Conservation (phyloP, 1,140 invertebrate species). For the Rhagoletis pomonella region DNA sequence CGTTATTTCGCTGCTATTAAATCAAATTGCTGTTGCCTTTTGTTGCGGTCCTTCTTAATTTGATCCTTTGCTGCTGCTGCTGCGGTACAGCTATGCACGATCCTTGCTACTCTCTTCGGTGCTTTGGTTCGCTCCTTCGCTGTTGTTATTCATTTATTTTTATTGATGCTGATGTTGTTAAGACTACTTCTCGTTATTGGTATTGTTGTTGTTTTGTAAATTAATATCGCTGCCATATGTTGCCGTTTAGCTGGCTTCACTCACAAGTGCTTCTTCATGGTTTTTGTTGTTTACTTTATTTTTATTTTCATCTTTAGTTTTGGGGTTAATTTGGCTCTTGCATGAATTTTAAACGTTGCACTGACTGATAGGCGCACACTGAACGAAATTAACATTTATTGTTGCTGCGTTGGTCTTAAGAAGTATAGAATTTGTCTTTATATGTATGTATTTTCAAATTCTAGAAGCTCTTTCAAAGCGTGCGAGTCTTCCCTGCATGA, state of each 20-base stretch:
- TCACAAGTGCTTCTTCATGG: constrained; percentile 20
- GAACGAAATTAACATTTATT: too few relatives aligned
- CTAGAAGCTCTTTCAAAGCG: too few relatives aligned
- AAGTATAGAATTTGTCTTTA: too few relatives aligned
- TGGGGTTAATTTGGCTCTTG: constrained; percentile 15
- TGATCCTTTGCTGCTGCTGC: constrained; percentile 48
- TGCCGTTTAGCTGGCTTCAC: constrained; percentile 55
- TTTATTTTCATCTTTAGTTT: constrained; percentile 18
- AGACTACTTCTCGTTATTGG: background rate
- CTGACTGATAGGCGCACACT: constrained; percentile 7
- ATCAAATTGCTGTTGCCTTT: constrained; percentile 2
- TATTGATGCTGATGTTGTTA: constrained; percentile 23
- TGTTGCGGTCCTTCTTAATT: constrained; percentile 29
- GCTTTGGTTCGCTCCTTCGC: background rate
- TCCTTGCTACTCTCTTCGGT: constrained; percentile 51
- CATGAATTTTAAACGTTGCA: background rate
- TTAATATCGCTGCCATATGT: constrained; percentile 57
- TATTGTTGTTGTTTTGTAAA: constrained; percentile 49
- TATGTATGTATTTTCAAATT: too few relatives aligned
- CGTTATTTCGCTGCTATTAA: constrained; percentile 2
- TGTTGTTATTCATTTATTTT: constrained; percentile 37
- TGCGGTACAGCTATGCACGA: background rate
- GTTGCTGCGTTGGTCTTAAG: too few relatives aligned
- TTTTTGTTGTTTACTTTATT: constrained; percentile 23
- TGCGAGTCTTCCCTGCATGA: too few relatives aligned